These are phyloP conservation scores for Microplitis manilae DNA, from an alignment of 2,888 invertebrate species.

Conservation along the genomic window DNA sequence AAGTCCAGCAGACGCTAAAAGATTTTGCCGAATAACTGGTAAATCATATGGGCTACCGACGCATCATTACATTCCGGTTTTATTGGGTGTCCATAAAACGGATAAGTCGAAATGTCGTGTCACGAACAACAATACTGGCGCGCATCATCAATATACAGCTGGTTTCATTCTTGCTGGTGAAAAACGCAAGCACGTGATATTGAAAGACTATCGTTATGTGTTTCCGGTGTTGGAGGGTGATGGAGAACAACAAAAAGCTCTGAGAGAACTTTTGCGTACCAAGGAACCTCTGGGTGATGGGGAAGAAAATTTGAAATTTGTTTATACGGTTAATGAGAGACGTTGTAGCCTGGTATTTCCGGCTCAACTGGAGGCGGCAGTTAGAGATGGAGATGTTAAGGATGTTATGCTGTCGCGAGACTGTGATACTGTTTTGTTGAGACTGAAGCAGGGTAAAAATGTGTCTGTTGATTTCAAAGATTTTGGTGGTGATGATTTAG, in stretches of 20 bases:
- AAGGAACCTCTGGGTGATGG: conserved; percentile 73
- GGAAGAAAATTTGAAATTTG: conserved; percentile 77
- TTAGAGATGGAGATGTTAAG: conserved; percentile 83
- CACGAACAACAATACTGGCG: conserved; percentile 76
- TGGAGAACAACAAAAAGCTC: conserved; percentile 77
- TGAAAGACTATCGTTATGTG: conserved; percentile 83
- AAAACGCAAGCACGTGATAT: conserved; percentile 78
- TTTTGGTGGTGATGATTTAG: conserved; percentile 72
- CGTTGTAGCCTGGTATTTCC: conserved; percentile 84
- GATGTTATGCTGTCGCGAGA: conserved; percentile 85
- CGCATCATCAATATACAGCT: conserved; percentile 76
- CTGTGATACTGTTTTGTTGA: conserved; percentile 82
- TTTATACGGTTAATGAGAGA: conserved; percentile 83
- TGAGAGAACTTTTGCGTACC: conserved; percentile 77
- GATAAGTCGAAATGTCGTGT: conserved; percentile 77
- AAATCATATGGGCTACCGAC: conserved; percentile 82
- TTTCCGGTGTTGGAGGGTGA: conserved; percentile 82
- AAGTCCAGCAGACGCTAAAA: conserved; percentile 86
- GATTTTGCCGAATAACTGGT: conserved; percentile 85
- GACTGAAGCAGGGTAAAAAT: conserved; percentile 82
- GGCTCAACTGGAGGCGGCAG: conserved; percentile 82
- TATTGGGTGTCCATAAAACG: conserved; percentile 73
- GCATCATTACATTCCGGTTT: conserved; percentile 86
- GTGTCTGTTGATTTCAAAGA: conserved; percentile 82
- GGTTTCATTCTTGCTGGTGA: conserved; percentile 77